Evolutionary conservation across 2,888 invertebrate species (phyloP).

Genomic region (Idaea biselata): DNA sequence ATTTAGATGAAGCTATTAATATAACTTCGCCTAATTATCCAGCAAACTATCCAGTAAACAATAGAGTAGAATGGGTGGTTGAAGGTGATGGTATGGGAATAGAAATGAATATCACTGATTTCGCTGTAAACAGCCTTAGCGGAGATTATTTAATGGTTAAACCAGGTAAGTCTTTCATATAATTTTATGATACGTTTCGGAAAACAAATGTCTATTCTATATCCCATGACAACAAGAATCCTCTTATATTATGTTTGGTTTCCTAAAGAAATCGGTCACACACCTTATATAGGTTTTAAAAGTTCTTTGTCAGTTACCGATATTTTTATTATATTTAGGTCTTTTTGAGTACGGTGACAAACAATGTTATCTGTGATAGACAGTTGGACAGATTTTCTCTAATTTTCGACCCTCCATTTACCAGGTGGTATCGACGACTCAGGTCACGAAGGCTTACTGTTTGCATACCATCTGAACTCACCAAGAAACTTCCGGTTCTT

Average conservation of each 20-base stretch:
- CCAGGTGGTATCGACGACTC: slow-evolving; percentile 55
- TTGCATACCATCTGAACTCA: slow-evolving; percentile 50
- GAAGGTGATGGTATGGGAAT: slow-evolving; percentile 64
- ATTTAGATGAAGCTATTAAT: slow-evolving; percentile 41
- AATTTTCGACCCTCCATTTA: background rate
- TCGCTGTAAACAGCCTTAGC: slow-evolving; percentile 53
- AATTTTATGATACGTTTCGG: background rate
- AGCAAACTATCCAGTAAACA: slow-evolving; percentile 49
- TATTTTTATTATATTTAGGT: no score
- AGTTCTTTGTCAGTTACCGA: no score
- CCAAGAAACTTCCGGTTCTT: slow-evolving; percentile 54
- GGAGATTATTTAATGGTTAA: slow-evolving; percentile 66
- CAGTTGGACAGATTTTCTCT: no score
- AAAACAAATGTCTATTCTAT: no score
- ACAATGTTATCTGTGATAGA: no score
- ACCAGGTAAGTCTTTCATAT: slow-evolving; percentile 54
- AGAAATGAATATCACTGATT: slow-evolving; percentile 65
- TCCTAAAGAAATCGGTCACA: no score
- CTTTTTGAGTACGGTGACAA: no score
- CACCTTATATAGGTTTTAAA: no score
- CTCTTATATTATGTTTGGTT: no score
- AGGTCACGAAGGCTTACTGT: slow-evolving; percentile 54
- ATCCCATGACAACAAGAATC: no score
- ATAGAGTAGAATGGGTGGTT: slow-evolving; percentile 59
- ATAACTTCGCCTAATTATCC: slow-evolving; percentile 61